Evolutionary conservation across 2,888 invertebrate species (phyloP), one percentile per base, ranked within the genome.

Genomic region (Sepiola atlantica): DNA sequence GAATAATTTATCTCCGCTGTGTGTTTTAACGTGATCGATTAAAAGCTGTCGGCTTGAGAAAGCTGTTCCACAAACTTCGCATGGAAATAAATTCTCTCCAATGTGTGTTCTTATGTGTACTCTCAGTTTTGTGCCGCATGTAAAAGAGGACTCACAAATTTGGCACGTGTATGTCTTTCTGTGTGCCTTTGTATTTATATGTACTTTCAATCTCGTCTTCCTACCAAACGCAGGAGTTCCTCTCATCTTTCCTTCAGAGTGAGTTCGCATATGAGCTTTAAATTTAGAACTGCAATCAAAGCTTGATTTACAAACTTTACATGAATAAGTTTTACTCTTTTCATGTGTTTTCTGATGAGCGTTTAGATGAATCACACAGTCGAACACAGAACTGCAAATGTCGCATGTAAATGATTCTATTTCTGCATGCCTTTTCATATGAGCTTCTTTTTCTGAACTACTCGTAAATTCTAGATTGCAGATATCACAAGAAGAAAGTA

Each of bases 1-100:
- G 35, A 91, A 91, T 91, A 45, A 91, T 91, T 91, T 91, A 24
- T 91, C 91, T 28, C 91, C 91, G 6, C 35, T n/a, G n/a, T 91
- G 91, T 45, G 45, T 45, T 91, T 91, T 91, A 24, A 91, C 45
- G 35, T 91, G 91, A 21, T 45, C 35, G 10, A 45, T 91, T 35
- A 91, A 91, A 35, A 45, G 35, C 14, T 91, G 14, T 21, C 45
- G 20, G 14, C 35, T 91, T 21, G 91, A 45, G 45, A 91, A 91
- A 14, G 35, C 45, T 91, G 21, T 91, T 45, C 91, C 91, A 91
- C 91, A 91, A 20, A 91, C 45, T 21, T 91, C 35, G 21, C 91
- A 91, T 24, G 91, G 91, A 91, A 91, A 91, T 6, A n/a, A 12
- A 77, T n/a, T 12, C 2, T 77, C 77, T n/a, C n/a, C 77, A n/a